Conservation (phyloP, 2,113 vertebrate genomes). For the Chrysemys picta region DNA sequence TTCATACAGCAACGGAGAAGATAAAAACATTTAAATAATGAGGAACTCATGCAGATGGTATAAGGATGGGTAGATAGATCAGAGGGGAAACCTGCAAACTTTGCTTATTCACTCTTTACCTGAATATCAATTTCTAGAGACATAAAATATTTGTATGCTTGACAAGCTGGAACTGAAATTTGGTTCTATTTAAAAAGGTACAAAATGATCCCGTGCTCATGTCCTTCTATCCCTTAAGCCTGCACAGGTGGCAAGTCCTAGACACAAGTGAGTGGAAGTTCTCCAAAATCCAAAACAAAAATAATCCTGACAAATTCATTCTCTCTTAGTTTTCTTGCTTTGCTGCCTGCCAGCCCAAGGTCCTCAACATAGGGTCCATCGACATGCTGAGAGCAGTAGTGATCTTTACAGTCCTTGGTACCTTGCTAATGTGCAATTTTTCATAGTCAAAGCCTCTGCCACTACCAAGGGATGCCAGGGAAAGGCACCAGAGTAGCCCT, state of each 20-base stretch:
- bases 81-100: not conserved
- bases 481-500: not conserved
- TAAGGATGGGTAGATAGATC: not conserved
- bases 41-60: not conserved
- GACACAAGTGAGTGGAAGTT: not conserved
- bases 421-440: not conserved
- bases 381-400: not conserved
- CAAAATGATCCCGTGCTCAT: not conserved
- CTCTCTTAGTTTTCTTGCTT: not conserved
- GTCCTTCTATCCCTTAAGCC: not conserved
- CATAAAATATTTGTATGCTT: not conserved
- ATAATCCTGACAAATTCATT: not conserved
- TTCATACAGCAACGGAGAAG: not conserved
- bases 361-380: not conserved
- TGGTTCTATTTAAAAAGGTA: not conserved
- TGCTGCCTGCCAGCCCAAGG: not conserved
- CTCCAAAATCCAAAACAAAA: not conserved
- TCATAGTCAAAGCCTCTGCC: not conserved
- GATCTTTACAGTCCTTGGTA: not conserved
- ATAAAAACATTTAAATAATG: not conserved
- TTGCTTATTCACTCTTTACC: not conserved
- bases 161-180: not conserved
- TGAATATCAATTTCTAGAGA: not conserved
- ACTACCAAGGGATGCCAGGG: not conserved
- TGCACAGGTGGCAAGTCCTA: not conserved